A percentile compares a stretch with the other conserved stretches of the same genome.
Conservation (phyloP, 2,888 invertebrate species). For the Callosobruchus maculatus region DNA sequence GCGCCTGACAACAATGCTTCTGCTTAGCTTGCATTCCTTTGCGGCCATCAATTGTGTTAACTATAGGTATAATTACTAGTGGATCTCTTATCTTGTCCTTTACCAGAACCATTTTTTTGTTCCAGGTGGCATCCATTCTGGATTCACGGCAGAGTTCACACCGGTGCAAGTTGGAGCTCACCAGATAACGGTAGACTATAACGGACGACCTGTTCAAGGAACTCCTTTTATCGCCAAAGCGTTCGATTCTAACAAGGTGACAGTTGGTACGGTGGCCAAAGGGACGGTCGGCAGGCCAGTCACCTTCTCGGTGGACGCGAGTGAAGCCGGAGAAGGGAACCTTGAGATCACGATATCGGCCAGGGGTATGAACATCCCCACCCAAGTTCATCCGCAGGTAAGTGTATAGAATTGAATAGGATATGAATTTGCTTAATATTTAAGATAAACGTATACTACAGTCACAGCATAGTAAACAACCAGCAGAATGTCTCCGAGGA, state of each 20-base stretch:
- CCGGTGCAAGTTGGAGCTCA: slow-evolving; percentile 92
- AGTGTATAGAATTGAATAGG: background rate
- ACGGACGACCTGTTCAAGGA: slow-evolving; percentile 82
- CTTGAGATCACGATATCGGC: slow-evolving; percentile 95
- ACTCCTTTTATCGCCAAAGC: slow-evolving; percentile 89
- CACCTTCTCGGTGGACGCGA: slow-evolving; percentile 94
- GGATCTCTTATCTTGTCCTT: no score
- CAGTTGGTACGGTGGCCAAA: slow-evolving; percentile 73
- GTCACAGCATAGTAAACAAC: no score
- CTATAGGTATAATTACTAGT: no score
- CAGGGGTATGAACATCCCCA: slow-evolving; percentile 88
- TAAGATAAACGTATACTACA: no score
- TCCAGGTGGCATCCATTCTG: slow-evolving; percentile 75
- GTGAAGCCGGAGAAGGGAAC: slow-evolving; percentile 95
- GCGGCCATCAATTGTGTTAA: no score
- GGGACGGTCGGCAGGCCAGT: slow-evolving; percentile 85
- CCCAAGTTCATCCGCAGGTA: slow-evolving; percentile 77
- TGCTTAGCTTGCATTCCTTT: no score
- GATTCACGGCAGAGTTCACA: slow-evolving; percentile 87
- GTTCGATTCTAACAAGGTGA: slow-evolving; percentile 85
- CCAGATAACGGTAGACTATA: slow-evolving; percentile 86
- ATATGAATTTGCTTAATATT: no score
- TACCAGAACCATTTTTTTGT: no score
- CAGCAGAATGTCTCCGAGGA: no score
- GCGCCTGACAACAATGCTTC: no score